Base-by-base conservation (phyloP, 2,113 vertebrate species). In the Varanus salvator region DNA sequence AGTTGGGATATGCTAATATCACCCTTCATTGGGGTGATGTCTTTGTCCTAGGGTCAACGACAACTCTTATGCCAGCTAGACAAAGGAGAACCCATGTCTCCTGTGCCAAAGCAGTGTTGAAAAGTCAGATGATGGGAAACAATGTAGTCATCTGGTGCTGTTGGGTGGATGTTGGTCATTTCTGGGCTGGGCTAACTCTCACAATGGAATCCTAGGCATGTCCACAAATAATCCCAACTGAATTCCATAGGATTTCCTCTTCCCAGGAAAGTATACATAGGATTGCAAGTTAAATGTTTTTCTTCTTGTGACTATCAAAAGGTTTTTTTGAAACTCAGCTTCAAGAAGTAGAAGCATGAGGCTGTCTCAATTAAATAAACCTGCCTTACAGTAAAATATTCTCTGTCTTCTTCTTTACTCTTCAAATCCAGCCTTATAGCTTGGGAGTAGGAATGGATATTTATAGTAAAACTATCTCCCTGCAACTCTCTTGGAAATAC, bases 361-460 rank as follows among this genome's bases (percentile, higher is more conserved):
- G 89, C 82, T 84, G 88, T 83, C 77, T 85, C 84, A 91, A 31
- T 74, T 81, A 89, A 68, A 80, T 69, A n/a, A 78, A 48, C 75
- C 72, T 87, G 57, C 92, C 84, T 34, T 72, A 86, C 31, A n/a
- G 81, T 94, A 66, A 85, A 86, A 38, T 78, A 81, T 86, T 91
- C 64, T 54, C 14, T 81, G 74, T 66, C 88, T 92, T 89, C 80
- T 88, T 85, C 60, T 84, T 96, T 54, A 8, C 68, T 57, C 44
- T 88, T 60, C 91, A 96, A 94, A 93, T 85, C 85, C 86, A 93
- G 66, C 31, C 86, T 94, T 86, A 76, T 52, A 93, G 93, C 87
- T 93, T 94, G 86, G 90, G 93, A 90, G 31, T 27, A 90, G 50
- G 69, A 23, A 71, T 25, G 76, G 44, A 86, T 92, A 71, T 66